Conservation (phyloP, 2,797 vertebrate genomes). For the Crocodylus rhombifer region DNA sequence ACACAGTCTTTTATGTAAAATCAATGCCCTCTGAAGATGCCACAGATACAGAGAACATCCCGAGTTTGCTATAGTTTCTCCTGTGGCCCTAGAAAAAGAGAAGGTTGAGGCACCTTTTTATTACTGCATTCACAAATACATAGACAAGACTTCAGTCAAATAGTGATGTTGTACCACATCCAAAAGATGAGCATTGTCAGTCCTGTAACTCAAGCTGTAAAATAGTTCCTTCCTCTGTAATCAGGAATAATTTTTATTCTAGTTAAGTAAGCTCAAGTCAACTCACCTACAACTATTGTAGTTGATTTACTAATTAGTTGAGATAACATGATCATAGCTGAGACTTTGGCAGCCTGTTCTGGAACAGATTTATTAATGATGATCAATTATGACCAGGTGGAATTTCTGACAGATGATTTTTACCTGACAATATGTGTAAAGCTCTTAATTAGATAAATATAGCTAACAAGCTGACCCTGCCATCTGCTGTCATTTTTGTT, state of each 20-base stretch:
- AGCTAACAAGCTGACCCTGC: slow-evolving; percentile 75
- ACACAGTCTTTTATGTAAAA: slow-evolving; percentile 8
- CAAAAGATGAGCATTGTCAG: neutral
- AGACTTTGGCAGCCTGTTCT: slow-evolving; percentile 64
- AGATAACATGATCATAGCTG: slow-evolving; percentile 22
- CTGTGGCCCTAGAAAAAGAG: neutral
- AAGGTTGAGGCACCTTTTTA: slow-evolving; percentile 29
- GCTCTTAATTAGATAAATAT: slow-evolving; percentile 69
- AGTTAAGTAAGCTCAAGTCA: slow-evolving; percentile 20
- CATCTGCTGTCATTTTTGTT: slow-evolving; percentile 75
- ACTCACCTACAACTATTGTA: slow-evolving; percentile 23
- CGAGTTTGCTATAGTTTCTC: neutral
- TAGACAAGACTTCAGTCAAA: neutral
- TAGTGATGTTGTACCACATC: neutral
- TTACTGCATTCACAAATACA: neutral
- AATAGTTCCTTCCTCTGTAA: neutral
- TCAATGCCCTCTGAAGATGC: slow-evolving; percentile 25
- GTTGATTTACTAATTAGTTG: slow-evolving; percentile 64
- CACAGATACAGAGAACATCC: neutral
- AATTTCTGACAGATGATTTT: slow-evolving; percentile 66
- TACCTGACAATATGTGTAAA: slow-evolving; percentile 72
- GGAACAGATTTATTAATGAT: slow-evolving; percentile 69
- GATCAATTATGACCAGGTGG: slow-evolving; percentile 76
- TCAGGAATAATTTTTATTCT: neutral
- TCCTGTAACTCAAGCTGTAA: neutral